Evolutionary conservation across 2,888 invertebrate genomes (phyloP), one percentile per base, ranked within the genome.

Genomic region (Plebejus melissa): DNA sequence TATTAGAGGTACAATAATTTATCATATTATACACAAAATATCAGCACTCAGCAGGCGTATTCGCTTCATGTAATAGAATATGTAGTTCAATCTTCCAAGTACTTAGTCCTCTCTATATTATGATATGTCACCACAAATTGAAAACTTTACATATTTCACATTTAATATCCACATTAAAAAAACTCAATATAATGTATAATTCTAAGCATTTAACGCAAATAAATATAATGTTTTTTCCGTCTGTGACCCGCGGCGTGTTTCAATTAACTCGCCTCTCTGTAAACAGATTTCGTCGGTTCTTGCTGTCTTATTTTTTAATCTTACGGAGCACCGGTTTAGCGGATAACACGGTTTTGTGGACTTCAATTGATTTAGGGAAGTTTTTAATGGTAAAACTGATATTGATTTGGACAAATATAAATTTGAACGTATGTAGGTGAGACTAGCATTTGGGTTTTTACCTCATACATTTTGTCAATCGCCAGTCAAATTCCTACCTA

Each of bases 291-390:
- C 75, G 76, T 76, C 77, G 77, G 75, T 78, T 80, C 80, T 82
- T 81, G 76, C 80, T 80, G 81, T 87, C 86, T 85, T 86, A 85
- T 88, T 88, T 88, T 85, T 84, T 83, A 86, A 87, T 86, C 84
- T 84, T 80, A 69, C 76, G 76, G 83, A 79, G 83, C 83, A 83
- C 82, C 80, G 77, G 77, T 76, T 77, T 77, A 78, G 75, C 58
- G 46, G 75, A 76, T 79, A 74, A 74, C 74, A 76, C 76, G 76
- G 79, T 79, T 77, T 78, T 77, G 65, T 72, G 71, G 16, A 72
- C 78, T 54, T 46, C 41, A 41, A 46, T 46, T 22, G 71, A 41
- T 71, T 22, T 71, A 65, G 32, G 32, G 32, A 32, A 32, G 65
- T 36, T 65, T 65, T 65, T 16, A 36, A 65, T 65, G 32, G 13